Conservation (phyloP, 2,888 invertebrate species). For the Clunio marinus region DNA sequence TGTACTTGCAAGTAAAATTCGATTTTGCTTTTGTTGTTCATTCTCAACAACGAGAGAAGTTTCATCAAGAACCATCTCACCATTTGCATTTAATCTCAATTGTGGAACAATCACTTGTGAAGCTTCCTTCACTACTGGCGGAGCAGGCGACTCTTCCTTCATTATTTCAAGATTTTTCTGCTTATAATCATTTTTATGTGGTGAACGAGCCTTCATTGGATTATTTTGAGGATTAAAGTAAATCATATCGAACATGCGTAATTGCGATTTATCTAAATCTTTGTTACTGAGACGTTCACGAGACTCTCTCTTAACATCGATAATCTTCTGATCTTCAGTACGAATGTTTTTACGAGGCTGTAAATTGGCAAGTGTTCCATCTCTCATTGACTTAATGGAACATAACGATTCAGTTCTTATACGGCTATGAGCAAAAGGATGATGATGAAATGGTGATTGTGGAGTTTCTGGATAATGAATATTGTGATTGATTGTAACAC, state of each 20-base stretch:
- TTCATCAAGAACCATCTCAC: conserved; percentile 79
- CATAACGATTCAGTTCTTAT: conserved; percentile 51
- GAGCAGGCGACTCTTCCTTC: conserved; percentile 20
- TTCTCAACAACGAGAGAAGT: conserved; percentile 77
- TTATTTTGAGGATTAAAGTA: conserved; percentile 81
- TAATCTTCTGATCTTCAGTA: conserved; percentile 54
- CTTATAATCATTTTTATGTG: conserved; percentile 40
- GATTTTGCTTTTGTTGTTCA: conserved; percentile 58
- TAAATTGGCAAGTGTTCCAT: conserved; percentile 9
- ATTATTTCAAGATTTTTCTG: conserved; percentile 41
- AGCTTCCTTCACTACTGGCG: conserved; percentile 44
- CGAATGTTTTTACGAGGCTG: conserved; percentile 40
- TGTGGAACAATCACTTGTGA: conserved; percentile 68
- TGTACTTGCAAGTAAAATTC: conserved; percentile 62
- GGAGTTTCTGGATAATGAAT: conserved; percentile 15
- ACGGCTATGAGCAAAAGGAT: conserved; percentile 42
- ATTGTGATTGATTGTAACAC: conserved; percentile 23
- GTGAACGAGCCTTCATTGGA: conserved; percentile 60
- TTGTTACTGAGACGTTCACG: conserved; percentile 53
- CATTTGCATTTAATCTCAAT: conserved; percentile 80
- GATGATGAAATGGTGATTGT: background rate
- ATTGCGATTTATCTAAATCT: conserved; percentile 59
- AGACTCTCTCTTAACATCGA: conserved; percentile 56
- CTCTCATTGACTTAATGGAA: conserved; percentile 46
- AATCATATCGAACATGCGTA: conserved; percentile 90